Percentiles rank a stretch among this genome's conserved stretches.
Conservation (phyloP, 2,888 invertebrate species). For the Cantharis lateralis region DNA sequence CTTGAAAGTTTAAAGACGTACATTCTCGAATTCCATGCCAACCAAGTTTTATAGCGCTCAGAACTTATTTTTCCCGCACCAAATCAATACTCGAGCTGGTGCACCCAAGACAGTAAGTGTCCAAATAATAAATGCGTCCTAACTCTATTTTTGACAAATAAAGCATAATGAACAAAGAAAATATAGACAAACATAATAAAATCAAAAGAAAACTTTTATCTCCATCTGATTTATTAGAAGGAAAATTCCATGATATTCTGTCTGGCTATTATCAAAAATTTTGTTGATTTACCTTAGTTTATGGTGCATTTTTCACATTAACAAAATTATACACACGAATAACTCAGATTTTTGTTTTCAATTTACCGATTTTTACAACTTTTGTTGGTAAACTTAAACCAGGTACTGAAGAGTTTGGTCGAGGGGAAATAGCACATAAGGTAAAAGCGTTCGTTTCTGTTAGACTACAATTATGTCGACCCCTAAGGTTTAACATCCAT, state of each 20-base stretch:
- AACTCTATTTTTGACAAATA: slow-evolving; percentile 5
- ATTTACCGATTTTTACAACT: slow-evolving; percentile 35
- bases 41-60: slow-evolving; percentile 54
- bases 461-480: slow-evolving; percentile 30
- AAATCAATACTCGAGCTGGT: slow-evolving; percentile 50
- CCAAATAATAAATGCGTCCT: slow-evolving; percentile 11
- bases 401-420: slow-evolving; percentile 29
- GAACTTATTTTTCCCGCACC: slow-evolving; percentile 55
- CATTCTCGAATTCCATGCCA: slow-evolving; percentile 40
- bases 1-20: slow-evolving; percentile 28
- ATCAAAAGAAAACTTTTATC: background rate
- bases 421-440: slow-evolving; percentile 26
- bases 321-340: slow-evolving; percentile 32
- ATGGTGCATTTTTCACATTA: background rate
- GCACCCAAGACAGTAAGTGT: slow-evolving; percentile 24
- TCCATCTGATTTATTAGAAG: background rate
- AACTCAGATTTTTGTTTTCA: slow-evolving; percentile 14
- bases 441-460: slow-evolving; percentile 26
- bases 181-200: background rate
- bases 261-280: background rate
- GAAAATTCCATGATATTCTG: background rate
- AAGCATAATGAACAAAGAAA: background rate
- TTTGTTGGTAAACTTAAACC: slow-evolving; percentile 34
- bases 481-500: slow-evolving; percentile 24
- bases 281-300: background rate